Evolutionary conservation across 30 jellyfish, hydroid and myxozoan species (phyloP).

Genomic region (Haliclystus octoradiatus): DNA sequence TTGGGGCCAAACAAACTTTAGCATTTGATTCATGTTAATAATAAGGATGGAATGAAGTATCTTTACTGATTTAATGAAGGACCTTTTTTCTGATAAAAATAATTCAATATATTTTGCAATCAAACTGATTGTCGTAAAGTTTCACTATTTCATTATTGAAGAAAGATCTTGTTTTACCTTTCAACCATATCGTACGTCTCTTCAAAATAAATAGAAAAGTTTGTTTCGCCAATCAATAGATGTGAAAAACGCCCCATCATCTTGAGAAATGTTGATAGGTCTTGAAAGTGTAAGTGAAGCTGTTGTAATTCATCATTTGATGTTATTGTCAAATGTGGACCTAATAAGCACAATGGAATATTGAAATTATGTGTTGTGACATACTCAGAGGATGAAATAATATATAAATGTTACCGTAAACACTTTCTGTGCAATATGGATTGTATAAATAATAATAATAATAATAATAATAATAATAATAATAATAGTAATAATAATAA

Average conservation of each 20-base stretch:
- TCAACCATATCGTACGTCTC: slow-evolving; percentile 59
- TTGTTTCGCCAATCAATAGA: slow-evolving; percentile 69
- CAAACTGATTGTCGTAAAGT: no score
- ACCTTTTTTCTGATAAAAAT: no score
- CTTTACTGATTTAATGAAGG: no score
- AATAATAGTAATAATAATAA: slow-evolving; percentile 1
- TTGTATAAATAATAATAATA: neutral
- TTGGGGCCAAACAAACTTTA: no score
- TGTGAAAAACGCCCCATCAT: slow-evolving; percentile 65
- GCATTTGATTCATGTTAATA: no score
- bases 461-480: neutral
- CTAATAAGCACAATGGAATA: neutral
- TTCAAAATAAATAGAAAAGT: slow-evolving; percentile 30
- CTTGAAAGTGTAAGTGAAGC: slow-evolving; percentile 39
- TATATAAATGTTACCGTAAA: no score
- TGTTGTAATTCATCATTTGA: slow-evolving; percentile 14
- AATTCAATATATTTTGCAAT: no score
- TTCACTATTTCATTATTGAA: no score
- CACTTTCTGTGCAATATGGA: no score
- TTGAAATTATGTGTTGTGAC: neutral
- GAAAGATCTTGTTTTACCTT: no score
- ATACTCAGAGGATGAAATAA: no score
- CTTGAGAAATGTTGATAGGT: slow-evolving; percentile 45
- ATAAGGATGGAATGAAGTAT: no score
- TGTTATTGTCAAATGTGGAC: slow-evolving; percentile 16